Percentiles rank a stretch among this genome's conserved stretches.
phyloP scores from a whole-genome alignment of 2,113 vertebrate species.

The Puntigrus tetrazona region DNA sequence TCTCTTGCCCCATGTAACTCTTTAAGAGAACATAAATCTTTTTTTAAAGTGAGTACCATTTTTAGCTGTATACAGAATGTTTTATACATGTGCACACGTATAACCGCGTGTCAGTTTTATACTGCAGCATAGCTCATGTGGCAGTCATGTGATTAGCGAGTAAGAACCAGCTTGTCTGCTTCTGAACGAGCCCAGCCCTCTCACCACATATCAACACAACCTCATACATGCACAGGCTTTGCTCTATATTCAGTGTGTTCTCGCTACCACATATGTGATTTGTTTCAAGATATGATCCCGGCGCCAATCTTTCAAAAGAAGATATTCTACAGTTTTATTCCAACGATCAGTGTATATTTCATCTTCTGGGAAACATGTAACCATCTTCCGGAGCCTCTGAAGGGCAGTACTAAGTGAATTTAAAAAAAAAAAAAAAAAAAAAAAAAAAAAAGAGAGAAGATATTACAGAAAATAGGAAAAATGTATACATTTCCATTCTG shows the following conservation, averaged over 20 bases:
- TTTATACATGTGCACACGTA: neutral
- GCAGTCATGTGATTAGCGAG: slow-evolving; percentile 31
- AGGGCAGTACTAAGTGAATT: no score
- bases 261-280: neutral
- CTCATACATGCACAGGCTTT: neutral
- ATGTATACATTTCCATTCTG: no score
- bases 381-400: no score
- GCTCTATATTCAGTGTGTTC: no score
- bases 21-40: neutral
- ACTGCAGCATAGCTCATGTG: neutral
- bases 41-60: neutral
- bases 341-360: no score
- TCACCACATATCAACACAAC: neutral
- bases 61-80: neutral
- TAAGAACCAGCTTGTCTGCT: slow-evolving; percentile 38
- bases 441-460: no score
- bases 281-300: neutral
- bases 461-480: no score
- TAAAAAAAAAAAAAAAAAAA: no score
- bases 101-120: neutral
- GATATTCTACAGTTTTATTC: neutral
- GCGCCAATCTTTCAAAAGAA: neutral
- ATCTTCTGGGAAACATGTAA: no score
- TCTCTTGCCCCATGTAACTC: neutral
- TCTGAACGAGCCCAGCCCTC: neutral